Base-by-base conservation (phyloP, 2,113 vertebrate species). In the Ellobius talpinus region DNA sequence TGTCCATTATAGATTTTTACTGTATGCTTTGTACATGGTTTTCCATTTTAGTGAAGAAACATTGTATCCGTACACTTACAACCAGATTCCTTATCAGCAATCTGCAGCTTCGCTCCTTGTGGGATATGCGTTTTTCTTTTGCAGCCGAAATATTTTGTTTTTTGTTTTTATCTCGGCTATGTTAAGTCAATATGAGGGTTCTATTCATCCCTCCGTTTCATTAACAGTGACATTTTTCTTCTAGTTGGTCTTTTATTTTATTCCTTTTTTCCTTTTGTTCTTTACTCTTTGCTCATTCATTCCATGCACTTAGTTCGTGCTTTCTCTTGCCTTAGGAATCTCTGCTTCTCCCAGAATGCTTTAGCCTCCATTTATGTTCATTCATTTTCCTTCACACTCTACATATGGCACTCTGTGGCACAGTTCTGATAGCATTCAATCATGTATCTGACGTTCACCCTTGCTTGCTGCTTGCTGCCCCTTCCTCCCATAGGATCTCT, bases 161-260 rank as follows among this genome's bases (percentile, higher is more conserved):
- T 16, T 16, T 16, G 29, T 93, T 16, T 55, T 73, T 85, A 87
- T 82, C 78, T 91, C 50, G 72, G 31, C 85, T 90, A 33, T 90
- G 95, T 93, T 73, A 81, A 91, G 11, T 88, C n/a, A 16, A 73
- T 87, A n/a, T 72, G 23, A 77, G 4, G 33, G 1, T 24, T 92
- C 33, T 78, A 55, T 74, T 52, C 39, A 45, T 33, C 45, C 29
- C 42, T 81, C 85, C 52, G 36, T 89, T 94, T 78, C 65, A 77
- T 89, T 79, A 66, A 33, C 50, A 14, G 21, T 63, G 76, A 65
- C 16, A 45, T 95, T 94, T 93, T 79, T 93, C 88, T 97, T 93
- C 61, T 58, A 42, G 42, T 72, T 17, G 42, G 65, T 84, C 68
- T 82, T 91, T 68, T 86, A 36, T 42, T 9, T 65, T 82, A 63